phyloP scores from a whole-genome alignment of 1,140 invertebrate species.

The Pristionchus pacificus region DNA sequence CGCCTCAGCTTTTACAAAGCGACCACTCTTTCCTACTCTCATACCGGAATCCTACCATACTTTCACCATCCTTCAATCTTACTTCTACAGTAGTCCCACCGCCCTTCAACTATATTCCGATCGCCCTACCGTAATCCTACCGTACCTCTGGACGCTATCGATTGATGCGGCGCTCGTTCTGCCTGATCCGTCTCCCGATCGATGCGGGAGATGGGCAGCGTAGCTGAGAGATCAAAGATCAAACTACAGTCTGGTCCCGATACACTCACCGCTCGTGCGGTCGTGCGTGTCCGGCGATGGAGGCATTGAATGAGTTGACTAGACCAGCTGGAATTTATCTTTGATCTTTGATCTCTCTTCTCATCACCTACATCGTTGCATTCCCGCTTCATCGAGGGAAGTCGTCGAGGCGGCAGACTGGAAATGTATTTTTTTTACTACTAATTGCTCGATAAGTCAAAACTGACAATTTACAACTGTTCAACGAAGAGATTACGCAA shows the following conservation, averaged over 20 bases:
- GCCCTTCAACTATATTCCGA: not conserved
- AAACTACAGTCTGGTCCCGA: not conserved
- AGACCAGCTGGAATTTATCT: not conserved
- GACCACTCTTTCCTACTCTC: conserved; percentile 12
- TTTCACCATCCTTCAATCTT: not conserved
- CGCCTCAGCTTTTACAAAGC: conserved; percentile 1
- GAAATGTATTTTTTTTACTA: no score
- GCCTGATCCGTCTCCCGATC: not conserved
- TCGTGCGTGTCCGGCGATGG: not conserved
- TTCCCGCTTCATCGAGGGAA: not conserved
- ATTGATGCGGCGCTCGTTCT: not conserved
- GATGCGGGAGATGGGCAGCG: not conserved
- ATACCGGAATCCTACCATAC: no score
- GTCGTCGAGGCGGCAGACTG: not conserved
- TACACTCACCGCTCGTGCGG: not conserved
- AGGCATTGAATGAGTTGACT: not conserved
- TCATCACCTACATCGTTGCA: not conserved
- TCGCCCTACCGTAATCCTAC: no score
- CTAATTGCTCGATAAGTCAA: not conserved
- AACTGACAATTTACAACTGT: not conserved
- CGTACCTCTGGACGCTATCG: not conserved
- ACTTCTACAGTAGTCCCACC: no score
- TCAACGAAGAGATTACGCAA: not conserved
- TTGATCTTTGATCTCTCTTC: not conserved
- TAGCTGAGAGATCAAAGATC: not conserved